Evolutionary conservation across 2,113 vertebrate genomes (phyloP).

Genomic region (Pangasianodon gigas): DNA sequence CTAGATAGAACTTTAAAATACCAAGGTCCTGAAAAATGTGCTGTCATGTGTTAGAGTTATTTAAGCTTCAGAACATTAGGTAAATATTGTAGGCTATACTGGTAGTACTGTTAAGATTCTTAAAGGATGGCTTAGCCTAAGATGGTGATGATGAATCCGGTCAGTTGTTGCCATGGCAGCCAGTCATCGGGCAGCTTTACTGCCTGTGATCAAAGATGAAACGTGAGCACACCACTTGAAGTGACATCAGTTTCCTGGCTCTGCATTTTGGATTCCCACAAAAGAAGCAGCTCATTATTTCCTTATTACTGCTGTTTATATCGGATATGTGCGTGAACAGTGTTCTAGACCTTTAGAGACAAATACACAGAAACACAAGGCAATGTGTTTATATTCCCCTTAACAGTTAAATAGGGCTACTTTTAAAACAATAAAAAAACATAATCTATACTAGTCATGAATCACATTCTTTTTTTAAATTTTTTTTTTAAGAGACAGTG

Average conservation of each 20-base stretch:
- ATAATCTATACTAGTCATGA: neutral
- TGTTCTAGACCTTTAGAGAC: neutral
- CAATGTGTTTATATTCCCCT: neutral
- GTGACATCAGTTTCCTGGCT: neutral
- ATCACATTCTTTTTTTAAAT: no score
- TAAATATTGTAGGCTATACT: neutral
- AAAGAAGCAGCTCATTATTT: constrained; percentile 25
- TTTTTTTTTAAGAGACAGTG: neutral
- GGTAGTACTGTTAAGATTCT: neutral
- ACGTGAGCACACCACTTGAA: constrained; percentile 8
- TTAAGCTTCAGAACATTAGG: neutral
- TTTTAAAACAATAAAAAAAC: neutral
- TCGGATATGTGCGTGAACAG: neutral
- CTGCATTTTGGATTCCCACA: constrained; percentile 35
- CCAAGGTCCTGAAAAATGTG: neutral
- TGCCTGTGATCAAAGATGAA: constrained; percentile 28
- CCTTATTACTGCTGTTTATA: constrained; percentile 4
- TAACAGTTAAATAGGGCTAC: neutral
- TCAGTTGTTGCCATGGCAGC: constrained; percentile 51
- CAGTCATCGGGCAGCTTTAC: constrained; percentile 34
- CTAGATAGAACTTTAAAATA: neutral
- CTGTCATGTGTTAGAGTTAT: neutral
- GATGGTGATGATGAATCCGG: neutral
- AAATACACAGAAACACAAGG: neutral
- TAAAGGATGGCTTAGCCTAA: neutral